Evolutionary conservation across 2,888 invertebrate species (phyloP).

Genomic region (Tortrix viridana): DNA sequence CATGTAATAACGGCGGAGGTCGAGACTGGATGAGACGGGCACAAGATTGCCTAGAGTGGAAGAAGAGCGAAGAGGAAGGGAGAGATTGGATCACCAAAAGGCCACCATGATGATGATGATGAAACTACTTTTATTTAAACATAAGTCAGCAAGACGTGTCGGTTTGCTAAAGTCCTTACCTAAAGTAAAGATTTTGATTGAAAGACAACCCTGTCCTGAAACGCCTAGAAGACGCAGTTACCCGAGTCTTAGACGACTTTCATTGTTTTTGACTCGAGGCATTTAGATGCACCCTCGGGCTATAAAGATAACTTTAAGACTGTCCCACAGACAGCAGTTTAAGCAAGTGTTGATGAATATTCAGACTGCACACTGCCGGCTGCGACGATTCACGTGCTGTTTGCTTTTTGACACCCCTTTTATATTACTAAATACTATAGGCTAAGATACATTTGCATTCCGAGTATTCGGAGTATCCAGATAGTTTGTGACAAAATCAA

Average conservation of each 20-base stretch:
- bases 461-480: background rate
- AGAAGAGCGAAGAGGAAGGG: too few species aligned
- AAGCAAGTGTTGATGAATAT: conserved; percentile 66
- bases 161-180: too few species aligned
- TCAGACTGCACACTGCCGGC: conserved; percentile 41
- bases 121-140: too few species aligned
- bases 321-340: conserved; percentile 49
- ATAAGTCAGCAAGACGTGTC: too few species aligned
- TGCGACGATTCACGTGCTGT: background rate
- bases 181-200: too few species aligned
- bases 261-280: conserved; percentile 46
- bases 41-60: too few species aligned
- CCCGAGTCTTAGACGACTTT: conserved; percentile 38
- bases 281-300: conserved; percentile 67
- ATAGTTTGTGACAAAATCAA: too few species aligned
- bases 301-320: conserved; percentile 59
- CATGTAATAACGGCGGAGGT: too few species aligned
- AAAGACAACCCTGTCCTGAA: background rate
- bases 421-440: conserved; percentile 5
- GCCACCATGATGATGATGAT: too few species aligned
- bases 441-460: background rate
- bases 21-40: too few species aligned
- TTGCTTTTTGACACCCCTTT: conserved; percentile 18
- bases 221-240: conserved; percentile 32
- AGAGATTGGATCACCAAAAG: too few species aligned